phyloP scores from a whole-genome alignment of 2,113 vertebrate genomes.

The Carollia perspicillata region DNA sequence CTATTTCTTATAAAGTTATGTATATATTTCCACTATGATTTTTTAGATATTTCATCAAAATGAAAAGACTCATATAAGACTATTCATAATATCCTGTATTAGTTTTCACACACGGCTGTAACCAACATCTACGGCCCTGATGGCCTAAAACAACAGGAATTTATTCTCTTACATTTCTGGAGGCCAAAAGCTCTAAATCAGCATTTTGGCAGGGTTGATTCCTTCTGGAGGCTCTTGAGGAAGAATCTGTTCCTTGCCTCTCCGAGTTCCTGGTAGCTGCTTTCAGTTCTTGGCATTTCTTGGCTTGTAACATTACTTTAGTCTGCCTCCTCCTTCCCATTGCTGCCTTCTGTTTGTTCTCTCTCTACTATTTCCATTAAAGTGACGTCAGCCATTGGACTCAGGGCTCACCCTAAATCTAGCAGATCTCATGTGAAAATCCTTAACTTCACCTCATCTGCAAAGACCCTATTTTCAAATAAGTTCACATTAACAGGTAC shows the following conservation, averaged over 20 bases:
- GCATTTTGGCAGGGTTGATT: background rate
- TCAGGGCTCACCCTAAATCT: background rate
- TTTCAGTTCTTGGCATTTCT: background rate
- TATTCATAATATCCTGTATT: background rate
- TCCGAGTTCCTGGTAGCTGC: background rate
- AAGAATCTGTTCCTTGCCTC: background rate
- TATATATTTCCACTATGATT: background rate
- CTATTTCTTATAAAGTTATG: background rate
- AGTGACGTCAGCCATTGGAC: background rate
- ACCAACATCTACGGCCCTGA: background rate
- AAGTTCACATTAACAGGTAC: background rate
- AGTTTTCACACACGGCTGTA: background rate
- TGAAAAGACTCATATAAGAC: background rate
- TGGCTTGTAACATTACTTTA: background rate
- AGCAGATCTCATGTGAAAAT: background rate
- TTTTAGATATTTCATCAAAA: background rate
- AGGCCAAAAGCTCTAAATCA: background rate
- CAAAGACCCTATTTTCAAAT: background rate
- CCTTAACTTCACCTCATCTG: background rate
- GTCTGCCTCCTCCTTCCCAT: background rate
- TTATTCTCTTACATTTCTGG: background rate
- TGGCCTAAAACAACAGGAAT: background rate
- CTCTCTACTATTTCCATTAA: background rate
- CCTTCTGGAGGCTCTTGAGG: background rate
- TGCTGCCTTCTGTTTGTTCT: background rate